Evolutionary conservation across 2,797 vertebrate species (phyloP).

Genomic region (Myotis planiceps): DNA sequence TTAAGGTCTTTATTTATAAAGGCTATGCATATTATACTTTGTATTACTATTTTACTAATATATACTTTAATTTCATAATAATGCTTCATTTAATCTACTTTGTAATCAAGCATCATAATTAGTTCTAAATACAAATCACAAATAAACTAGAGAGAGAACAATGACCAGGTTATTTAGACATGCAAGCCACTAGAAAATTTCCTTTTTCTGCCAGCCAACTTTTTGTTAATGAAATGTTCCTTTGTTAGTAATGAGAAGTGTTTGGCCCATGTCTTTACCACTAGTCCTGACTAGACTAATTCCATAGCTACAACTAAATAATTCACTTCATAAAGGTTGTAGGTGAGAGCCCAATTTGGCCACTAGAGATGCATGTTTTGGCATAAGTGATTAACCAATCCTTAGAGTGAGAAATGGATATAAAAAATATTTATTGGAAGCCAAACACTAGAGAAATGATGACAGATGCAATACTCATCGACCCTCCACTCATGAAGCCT

Average conservation of each 20-base stretch:
- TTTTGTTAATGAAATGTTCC: neutral
- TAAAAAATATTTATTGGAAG: neutral
- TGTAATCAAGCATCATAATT: constrained; percentile 41
- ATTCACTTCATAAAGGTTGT: neutral
- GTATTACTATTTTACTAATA: neutral
- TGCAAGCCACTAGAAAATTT: constrained; percentile 41
- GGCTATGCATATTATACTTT: neutral
- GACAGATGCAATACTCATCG: neutral
- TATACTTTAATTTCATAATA: neutral
- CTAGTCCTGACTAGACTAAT: neutral
- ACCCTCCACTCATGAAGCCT: neutral
- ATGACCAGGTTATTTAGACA: constrained; percentile 48
- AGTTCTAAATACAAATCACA: constrained; percentile 53
- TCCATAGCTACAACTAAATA: neutral
- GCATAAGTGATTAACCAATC: neutral
- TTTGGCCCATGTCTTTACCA: neutral
- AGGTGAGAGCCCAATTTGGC: neutral
- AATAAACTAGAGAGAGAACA: constrained; percentile 52
- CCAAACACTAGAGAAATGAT: neutral
- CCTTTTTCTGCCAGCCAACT: constrained; percentile 28
- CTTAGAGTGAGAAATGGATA: neutral
- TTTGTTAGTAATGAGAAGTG: neutral
- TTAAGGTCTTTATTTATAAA: neutral
- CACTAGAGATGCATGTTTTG: neutral
- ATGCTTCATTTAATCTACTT: constrained; percentile 45